phyloP scores from a whole-genome alignment of 2,888 invertebrate genomes.

The Tachina lurida region DNA sequence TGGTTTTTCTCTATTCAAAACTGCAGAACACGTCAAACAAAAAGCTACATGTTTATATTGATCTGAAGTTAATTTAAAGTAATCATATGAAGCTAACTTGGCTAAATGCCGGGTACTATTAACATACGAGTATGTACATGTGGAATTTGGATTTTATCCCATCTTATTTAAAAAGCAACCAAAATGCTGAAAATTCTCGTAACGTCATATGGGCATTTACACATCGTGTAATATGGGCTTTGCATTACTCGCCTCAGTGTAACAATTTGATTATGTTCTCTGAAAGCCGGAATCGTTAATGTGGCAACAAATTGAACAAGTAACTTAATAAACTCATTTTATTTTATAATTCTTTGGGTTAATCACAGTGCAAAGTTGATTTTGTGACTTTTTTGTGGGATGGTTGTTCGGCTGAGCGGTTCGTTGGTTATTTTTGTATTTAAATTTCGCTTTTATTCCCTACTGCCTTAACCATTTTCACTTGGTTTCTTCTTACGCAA shows the following conservation, averaged over 20 bases:
- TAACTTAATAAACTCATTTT: constrained; percentile 29
- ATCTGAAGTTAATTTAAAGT: too few relatives aligned
- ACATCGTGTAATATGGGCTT: too few relatives aligned
- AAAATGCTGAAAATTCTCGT: too few relatives aligned
- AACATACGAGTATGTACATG: too few relatives aligned
- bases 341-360: neutral
- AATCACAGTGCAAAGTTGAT: constrained; percentile 46
- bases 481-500: constrained; percentile 36
- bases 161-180: too few relatives aligned
- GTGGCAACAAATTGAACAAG: constrained; percentile 28
- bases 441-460: constrained; percentile 45
- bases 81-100: too few relatives aligned
- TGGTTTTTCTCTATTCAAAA: too few relatives aligned
- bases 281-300: neutral
- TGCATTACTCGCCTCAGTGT: neutral
- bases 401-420: constrained; percentile 40
- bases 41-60: too few relatives aligned
- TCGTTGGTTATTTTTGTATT: constrained; percentile 52
- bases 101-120: too few relatives aligned
- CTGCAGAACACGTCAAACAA: too few relatives aligned
- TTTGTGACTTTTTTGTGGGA: constrained; percentile 38
- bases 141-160: too few relatives aligned
- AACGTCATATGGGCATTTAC: too few relatives aligned
- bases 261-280: neutral
- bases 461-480: neutral